Percentiles rank a stretch among this genome's conserved stretches.
Conservation (phyloP, 1,140 invertebrate species). For the Trachymyrmex cornetzi region DNA sequence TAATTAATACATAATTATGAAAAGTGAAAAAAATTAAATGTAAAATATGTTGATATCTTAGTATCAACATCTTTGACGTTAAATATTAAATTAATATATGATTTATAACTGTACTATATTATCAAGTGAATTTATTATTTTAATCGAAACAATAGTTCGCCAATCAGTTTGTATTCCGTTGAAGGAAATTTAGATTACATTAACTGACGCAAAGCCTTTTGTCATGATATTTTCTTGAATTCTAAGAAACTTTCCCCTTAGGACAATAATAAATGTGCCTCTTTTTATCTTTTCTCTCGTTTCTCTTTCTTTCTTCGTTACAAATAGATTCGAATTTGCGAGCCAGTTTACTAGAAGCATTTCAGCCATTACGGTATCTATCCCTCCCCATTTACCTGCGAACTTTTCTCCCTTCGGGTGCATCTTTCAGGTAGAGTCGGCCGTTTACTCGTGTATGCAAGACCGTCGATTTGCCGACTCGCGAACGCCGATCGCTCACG, state of each 20-base stretch:
- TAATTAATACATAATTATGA: no score
- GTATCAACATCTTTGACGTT: not conserved
- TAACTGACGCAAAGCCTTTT: not conserved
- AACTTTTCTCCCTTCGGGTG: slow-evolving; percentile 56
- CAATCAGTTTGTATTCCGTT: slow-evolving; percentile 6
- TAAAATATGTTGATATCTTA: not conserved
- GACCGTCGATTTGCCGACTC: slow-evolving; percentile 56
- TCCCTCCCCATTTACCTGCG: slow-evolving; percentile 52
- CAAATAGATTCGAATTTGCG: slow-evolving; percentile 57
- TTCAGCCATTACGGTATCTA: slow-evolving; percentile 57
- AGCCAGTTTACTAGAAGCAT: slow-evolving; percentile 50
- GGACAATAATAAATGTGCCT: slow-evolving; percentile 40
- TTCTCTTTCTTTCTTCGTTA: slow-evolving; percentile 39
- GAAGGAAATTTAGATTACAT: not conserved
- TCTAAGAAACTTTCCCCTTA: not conserved
- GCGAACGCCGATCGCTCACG: slow-evolving; percentile 40
- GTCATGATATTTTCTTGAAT: slow-evolving; percentile 3
- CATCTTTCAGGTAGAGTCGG: slow-evolving; percentile 50
- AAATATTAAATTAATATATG: slow-evolving; percentile 22
- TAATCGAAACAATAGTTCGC: not conserved
- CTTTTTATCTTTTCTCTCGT: slow-evolving; percentile 13
- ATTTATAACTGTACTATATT: not conserved
- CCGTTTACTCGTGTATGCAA: slow-evolving; percentile 38
- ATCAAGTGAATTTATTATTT: slow-evolving; percentile 23
- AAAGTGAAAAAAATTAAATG: not conserved